Evolutionary conservation across 2,888 invertebrate species (phyloP).

Genomic region (Cephus spinipes): DNA sequence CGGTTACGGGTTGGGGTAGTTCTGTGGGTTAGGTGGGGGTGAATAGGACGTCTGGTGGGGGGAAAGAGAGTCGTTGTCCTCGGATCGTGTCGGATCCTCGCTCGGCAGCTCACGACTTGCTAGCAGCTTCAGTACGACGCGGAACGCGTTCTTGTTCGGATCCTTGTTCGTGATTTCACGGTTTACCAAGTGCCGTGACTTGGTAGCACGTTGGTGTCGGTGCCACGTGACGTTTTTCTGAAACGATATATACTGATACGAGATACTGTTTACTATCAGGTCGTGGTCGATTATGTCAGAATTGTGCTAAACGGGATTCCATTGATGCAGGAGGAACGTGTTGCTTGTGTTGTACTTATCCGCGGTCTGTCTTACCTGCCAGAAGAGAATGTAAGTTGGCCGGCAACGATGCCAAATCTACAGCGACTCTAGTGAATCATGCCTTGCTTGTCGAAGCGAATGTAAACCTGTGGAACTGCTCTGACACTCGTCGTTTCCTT

Average conservation of each 20-base stretch:
- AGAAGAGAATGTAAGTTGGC: constrained; percentile 44
- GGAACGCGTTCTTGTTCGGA: constrained; percentile 45
- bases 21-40: background rate
- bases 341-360: constrained; percentile 16
- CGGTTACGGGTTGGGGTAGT: background rate
- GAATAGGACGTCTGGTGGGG: constrained; percentile 8
- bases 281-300: background rate
- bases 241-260: background rate
- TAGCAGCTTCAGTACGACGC: constrained; percentile 49
- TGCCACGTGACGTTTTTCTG: constrained; percentile 2
- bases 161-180: background rate
- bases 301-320: background rate
- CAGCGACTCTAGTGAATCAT: constrained; percentile 24
- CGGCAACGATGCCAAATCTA: constrained; percentile 48
- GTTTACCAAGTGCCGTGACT: background rate
- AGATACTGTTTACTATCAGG: background rate
- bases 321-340: background rate
- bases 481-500: background rate
- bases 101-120: constrained; percentile 38
- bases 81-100: constrained; percentile 38
- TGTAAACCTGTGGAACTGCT: background rate
- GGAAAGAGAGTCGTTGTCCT: constrained; percentile 58
- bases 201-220: constrained; percentile 30
- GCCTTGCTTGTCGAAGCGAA: background rate
- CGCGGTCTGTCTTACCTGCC: constrained; percentile 10